Percentiles rank a stretch among this genome's conserved stretches.
These are phyloP conservation scores for Platichthys stellatus DNA, from an alignment of 2,113 vertebrate species.

Conservation along the genomic window DNA sequence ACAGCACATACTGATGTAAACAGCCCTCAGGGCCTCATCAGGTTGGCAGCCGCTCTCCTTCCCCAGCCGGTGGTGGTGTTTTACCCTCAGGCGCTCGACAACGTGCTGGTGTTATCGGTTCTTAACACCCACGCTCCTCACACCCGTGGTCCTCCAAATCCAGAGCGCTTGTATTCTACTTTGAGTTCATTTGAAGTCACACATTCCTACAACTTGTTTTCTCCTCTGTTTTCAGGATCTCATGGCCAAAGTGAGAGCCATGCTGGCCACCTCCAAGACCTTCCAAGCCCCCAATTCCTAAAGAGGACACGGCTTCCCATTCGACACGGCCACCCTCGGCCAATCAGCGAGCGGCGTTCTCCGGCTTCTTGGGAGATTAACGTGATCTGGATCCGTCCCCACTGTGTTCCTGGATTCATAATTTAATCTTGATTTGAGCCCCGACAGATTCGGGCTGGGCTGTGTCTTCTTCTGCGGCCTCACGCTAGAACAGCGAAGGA, in stretches of 20 bases:
- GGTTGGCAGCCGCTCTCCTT: neutral
- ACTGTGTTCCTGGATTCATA: conserved; percentile 1
- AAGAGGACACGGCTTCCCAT: conserved; percentile 52
- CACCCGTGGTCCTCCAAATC: neutral
- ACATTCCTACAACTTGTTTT: neutral
- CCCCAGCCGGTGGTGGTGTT: neutral
- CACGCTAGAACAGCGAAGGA: neutral
- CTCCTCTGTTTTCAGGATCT: conserved; percentile 86
- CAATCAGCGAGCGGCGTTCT: conserved; percentile 43
- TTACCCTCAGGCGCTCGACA: neutral
- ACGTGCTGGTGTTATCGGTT: neutral
- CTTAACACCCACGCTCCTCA: neutral
- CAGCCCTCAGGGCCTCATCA: neutral
- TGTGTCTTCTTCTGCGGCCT: neutral
- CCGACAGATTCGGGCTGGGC: conserved; percentile 4
- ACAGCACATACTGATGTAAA: neutral
- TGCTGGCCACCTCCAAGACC: conserved; percentile 97
- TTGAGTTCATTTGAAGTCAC: neutral
- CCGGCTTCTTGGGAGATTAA: conserved; percentile 43
- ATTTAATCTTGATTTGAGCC: conserved; percentile 16
- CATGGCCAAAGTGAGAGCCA: conserved; percentile 98
- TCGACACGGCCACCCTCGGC: conserved; percentile 24
- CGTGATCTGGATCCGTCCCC: conserved; percentile 17
- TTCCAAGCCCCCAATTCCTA: conserved; percentile 90
- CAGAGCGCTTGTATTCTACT: too few relatives aligned